Percentiles rank a stretch among this genome's conserved stretches.
phyloP scores from a whole-genome alignment of 1,140 invertebrate genomes.

The Drosophila melanica region DNA sequence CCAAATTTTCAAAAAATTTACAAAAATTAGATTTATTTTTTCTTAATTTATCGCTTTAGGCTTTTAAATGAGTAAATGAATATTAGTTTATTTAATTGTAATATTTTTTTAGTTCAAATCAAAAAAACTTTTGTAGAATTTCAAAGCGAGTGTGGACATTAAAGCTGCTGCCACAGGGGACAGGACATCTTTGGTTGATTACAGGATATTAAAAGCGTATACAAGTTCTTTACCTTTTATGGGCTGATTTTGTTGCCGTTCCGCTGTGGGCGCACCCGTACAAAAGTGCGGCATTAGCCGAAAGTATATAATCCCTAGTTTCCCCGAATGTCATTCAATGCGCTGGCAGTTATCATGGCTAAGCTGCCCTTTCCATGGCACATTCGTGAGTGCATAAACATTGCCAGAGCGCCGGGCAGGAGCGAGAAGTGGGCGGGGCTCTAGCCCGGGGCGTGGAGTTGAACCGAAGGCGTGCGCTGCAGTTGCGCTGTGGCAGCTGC shows the following conservation, averaged over 20 bases:
- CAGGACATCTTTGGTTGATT: background rate
- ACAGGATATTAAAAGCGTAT: background rate
- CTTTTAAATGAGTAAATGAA: too few relatives aligned
- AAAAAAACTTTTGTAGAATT: too few relatives aligned
- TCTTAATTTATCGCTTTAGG: too few relatives aligned
- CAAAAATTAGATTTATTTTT: too few relatives aligned
- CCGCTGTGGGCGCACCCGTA: background rate
- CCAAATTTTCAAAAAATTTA: background rate
- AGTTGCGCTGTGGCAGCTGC: constrained; percentile 36
- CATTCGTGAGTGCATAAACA: constrained; percentile 58
- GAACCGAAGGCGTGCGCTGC: constrained; percentile 31
- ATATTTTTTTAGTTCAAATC: too few relatives aligned
- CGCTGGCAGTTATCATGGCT: constrained; percentile 14
- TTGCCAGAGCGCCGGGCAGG: constrained; percentile 24
- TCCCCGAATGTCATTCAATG: constrained; percentile 53
- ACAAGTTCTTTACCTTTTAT: background rate
- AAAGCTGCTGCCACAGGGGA: too few relatives aligned
- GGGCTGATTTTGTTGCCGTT: background rate
- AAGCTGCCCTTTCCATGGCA: constrained; percentile 31
- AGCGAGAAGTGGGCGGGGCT: constrained; percentile 7
- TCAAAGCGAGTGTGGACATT: too few relatives aligned
- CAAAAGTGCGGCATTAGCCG: background rate
- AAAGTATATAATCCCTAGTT: constrained; percentile 58
- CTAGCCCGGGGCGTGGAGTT: background rate
- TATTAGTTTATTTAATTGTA: too few relatives aligned